These are phyloP conservation scores for Deilephila elpenor DNA, from an alignment of 2,888 invertebrate species.

Conservation along the genomic window DNA sequence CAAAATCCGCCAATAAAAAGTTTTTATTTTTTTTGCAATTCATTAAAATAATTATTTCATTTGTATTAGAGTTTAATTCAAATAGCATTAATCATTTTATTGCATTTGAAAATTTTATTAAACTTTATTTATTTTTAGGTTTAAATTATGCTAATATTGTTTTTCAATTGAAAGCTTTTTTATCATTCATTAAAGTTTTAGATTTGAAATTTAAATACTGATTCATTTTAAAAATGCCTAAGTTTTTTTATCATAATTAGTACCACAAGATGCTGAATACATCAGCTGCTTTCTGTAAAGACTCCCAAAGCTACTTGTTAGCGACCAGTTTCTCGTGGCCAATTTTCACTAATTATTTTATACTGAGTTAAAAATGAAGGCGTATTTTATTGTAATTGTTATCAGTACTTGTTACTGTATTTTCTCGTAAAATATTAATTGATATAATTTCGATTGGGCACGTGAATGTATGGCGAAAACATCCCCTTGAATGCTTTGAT, in stretches of 20 bases:
- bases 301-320: no score
- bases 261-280: no score
- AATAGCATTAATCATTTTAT: background rate
- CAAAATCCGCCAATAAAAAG: background rate
- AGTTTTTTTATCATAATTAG: no score
- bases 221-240: no score
- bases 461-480: constrained; percentile 4
- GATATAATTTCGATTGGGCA: background rate
- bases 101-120: background rate
- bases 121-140: background rate
- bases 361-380: no score
- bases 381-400: no score
- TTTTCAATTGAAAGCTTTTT: background rate
- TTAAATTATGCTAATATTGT: background rate
- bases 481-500: constrained; percentile 8
- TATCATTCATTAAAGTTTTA: no score
- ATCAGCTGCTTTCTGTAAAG: no score
- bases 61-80: background rate
- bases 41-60: background rate
- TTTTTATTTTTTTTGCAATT: background rate
- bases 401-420: background rate
- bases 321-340: no score
- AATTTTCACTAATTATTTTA: no score
- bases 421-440: background rate
- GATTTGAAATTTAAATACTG: no score